Conservation (phyloP, 2,888 invertebrate genomes). For the Lymantria dispar region DNA sequence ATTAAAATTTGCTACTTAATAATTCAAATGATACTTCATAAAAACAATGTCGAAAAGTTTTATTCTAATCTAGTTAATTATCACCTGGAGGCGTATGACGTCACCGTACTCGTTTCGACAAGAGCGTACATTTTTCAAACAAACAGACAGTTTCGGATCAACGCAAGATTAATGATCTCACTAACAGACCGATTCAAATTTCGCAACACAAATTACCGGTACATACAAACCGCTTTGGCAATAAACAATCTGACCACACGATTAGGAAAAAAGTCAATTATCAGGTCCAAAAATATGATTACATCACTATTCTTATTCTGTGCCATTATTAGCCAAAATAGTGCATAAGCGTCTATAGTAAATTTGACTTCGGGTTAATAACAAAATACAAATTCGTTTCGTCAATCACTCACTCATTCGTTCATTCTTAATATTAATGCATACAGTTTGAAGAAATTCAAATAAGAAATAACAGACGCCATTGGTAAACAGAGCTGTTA, state of each 20-base stretch:
- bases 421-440: conserved; percentile 23
- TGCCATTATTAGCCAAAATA: conserved; percentile 16
- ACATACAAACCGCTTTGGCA: conserved; percentile 51
- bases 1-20: conserved; percentile 18
- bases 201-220: conserved; percentile 62
- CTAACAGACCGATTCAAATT: conserved; percentile 61
- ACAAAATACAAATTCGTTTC: neutral
- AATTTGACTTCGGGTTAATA: conserved; percentile 1
- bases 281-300: conserved; percentile 30
- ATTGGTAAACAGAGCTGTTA: conserved; percentile 69
- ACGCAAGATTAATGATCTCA: conserved; percentile 62
- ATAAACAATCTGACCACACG: conserved; percentile 54
- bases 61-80: conserved; percentile 39
- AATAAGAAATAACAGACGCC: conserved; percentile 61
- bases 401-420: conserved; percentile 5
- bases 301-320: conserved; percentile 45
- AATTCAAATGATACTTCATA: conserved; percentile 21
- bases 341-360: conserved; percentile 10
- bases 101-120: conserved; percentile 48
- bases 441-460: conserved; percentile 42
- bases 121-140: conserved; percentile 55
- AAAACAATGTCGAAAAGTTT: conserved; percentile 27
- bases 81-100: conserved; percentile 43
- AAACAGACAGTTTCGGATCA: conserved; percentile 66
- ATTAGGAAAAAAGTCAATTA: conserved; percentile 41